Evolutionary conservation across 2,888 invertebrate genomes (phyloP), one percentile per base, ranked within the genome.

Genomic region (Andrena dorsata): DNA sequence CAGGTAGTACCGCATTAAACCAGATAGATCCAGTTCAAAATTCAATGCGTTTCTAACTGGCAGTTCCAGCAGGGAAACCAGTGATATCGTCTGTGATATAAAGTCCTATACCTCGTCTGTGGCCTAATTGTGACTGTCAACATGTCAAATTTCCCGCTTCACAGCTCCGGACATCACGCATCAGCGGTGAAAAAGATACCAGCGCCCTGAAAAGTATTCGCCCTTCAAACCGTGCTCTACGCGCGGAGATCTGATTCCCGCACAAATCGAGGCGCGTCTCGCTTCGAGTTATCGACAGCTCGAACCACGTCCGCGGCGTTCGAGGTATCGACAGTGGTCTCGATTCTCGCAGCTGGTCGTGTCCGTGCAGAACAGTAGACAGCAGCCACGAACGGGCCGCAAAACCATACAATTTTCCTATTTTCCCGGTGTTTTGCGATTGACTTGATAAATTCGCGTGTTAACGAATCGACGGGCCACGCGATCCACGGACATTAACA

Each of bases 351-450:
- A 83, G 68, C 75, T 75, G 72, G 72, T 78, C 69, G 69, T 77
- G 66, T 71, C 65, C 58, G 68, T 70, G 60, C 66, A 35, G 78
- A 84, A 84, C 66, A 83, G 79, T 83, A 83, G 83, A 84, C 79
- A 76, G 79, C 70, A 82, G 78, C 70, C 56, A 80, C 68, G 71
- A 72, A 64, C 56, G 32, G 68, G 28, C 58, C 69, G 28, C 58
- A 35, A 76, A 74, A 76, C 60, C 30, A 64, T 66, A 66, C 41
- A 35, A 72, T 72, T 75, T 69, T 73, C 35, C 72, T 69, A 23
- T 56, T 10, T 60, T 26, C 32, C 64, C 81, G 68, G 56, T 69
- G 56, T 76, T 64, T 53, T 75, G 72, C 75, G 20, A 80, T 75
- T 75, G 60, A 76, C 51, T 71, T 71, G 68, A 72, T 76, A 82